phyloP scores from a whole-genome alignment of 1,140 invertebrate species.

The Tribolium madens region DNA sequence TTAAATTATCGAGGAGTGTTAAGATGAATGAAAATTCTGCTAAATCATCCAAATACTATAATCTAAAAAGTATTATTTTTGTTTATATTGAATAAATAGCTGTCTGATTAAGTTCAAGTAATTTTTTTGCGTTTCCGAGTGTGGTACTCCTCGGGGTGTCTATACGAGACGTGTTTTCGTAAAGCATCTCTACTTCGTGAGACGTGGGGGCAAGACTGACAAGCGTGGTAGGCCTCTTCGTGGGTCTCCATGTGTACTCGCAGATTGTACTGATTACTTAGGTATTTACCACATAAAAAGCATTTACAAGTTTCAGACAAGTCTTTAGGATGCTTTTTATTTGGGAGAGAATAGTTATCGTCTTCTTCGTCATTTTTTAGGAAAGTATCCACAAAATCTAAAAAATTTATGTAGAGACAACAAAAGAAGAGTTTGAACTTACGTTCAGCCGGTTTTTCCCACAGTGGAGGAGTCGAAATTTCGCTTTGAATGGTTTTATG shows the following conservation, averaged over 20 bases:
- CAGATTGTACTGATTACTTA: constrained; percentile 91
- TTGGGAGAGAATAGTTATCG: constrained; percentile 16
- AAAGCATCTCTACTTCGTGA: constrained; percentile 87
- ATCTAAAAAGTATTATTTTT: constrained; percentile 38
- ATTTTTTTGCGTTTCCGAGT: constrained; percentile 63
- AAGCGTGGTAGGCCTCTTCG: constrained; percentile 84
- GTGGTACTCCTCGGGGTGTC: constrained; percentile 74
- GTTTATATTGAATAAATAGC: constrained; percentile 33
- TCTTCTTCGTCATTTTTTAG: constrained; percentile 24
- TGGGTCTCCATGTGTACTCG: constrained; percentile 91
- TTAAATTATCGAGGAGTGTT: constrained; percentile 16
- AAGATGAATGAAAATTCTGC: neutral
- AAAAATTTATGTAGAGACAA: neutral
- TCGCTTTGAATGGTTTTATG: too few relatives aligned
- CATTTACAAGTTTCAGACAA: constrained; percentile 70
- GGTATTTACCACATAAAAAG: constrained; percentile 85
- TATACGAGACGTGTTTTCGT: constrained; percentile 88
- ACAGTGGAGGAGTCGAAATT: too few relatives aligned
- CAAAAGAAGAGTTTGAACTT: neutral
- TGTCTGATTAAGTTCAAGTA: neutral
- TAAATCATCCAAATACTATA: constrained; percentile 35
- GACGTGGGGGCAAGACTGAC: constrained; percentile 85
- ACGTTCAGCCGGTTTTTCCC: constrained; percentile 4
- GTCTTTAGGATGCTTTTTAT: constrained; percentile 51
- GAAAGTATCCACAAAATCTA: constrained; percentile 10